Percentiles rank a stretch among this genome's conserved stretches.
These are phyloP conservation scores for Trisateles emortualis DNA, from an alignment of 2,888 invertebrate species.

Conservation along the genomic window DNA sequence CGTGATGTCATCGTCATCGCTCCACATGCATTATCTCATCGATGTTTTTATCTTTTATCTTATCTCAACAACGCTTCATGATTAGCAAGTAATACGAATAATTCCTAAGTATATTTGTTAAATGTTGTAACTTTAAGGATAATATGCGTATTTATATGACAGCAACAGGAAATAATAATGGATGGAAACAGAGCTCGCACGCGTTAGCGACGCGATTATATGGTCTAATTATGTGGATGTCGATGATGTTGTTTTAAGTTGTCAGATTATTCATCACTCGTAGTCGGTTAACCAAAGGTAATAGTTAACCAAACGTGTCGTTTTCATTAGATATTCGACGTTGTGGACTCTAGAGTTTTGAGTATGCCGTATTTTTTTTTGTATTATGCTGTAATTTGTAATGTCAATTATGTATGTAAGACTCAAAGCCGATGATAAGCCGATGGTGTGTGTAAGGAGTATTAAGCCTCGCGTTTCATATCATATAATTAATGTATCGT, in stretches of 20 bases:
- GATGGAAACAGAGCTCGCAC: constrained; percentile 51
- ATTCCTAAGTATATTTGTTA: constrained; percentile 48
- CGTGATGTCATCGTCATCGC: constrained; percentile 31
- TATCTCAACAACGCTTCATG: constrained; percentile 32
- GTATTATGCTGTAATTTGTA: constrained; percentile 34
- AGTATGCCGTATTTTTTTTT: constrained; percentile 46
- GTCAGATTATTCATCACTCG: constrained; percentile 51
- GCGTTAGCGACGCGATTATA: constrained; percentile 39
- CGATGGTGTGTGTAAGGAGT: background rate
- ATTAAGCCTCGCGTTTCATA: constrained; percentile 6
- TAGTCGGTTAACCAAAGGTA: constrained; percentile 65
- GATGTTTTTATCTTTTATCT: constrained; percentile 55
- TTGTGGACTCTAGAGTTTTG: constrained; percentile 42
- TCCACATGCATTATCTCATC: constrained; percentile 44
- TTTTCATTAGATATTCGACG: constrained; percentile 62
- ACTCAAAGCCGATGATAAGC: constrained; percentile 19
- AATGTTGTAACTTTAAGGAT: constrained; percentile 48
- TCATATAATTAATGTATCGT: constrained; percentile 6
- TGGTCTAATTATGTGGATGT: constrained; percentile 43
- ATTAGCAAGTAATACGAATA: constrained; percentile 43
- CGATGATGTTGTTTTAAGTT: constrained; percentile 42
- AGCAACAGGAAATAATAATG: constrained; percentile 47
- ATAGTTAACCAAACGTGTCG: constrained; percentile 62
- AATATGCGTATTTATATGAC: constrained; percentile 34
- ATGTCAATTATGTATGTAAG: constrained; percentile 30